phyloP scores from a whole-genome alignment of 1,140 invertebrate genomes.

The Zaprionus gabonicus region DNA sequence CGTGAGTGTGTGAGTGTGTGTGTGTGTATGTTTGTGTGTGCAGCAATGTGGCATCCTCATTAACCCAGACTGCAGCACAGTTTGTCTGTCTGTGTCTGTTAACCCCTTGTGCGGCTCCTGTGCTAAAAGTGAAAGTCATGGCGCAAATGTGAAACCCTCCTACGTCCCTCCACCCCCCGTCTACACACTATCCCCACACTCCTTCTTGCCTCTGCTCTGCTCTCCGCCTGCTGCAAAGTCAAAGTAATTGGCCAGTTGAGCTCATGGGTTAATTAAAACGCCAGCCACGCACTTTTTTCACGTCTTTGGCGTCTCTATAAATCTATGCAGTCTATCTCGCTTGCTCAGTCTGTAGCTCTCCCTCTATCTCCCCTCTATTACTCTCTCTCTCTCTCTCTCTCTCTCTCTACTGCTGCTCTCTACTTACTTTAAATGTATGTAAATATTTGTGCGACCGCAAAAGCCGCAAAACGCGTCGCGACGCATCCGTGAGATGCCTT shows the following conservation, averaged over 20 bases:
- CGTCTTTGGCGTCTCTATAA: constrained; percentile 41
- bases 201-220: neutral
- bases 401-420: neutral
- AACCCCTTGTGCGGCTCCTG: constrained; percentile 13
- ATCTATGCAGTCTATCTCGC: constrained; percentile 29
- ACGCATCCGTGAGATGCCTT: constrained; percentile 79
- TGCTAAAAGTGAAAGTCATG: constrained; percentile 76
- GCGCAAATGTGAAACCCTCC: constrained; percentile 65
- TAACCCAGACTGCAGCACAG: constrained; percentile 58
- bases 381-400: neutral
- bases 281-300: constrained; percentile 43
- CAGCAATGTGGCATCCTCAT: constrained; percentile 82
- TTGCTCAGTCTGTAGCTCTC: neutral
- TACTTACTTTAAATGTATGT: constrained; percentile 33
- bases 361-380: too few relatives aligned
- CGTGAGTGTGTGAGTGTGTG: neutral
- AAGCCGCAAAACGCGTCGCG: constrained; percentile 56
- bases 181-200: neutral
- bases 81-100: neutral
- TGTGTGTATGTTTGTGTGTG: constrained; percentile 36
- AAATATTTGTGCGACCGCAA: constrained; percentile 75
- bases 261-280: constrained; percentile 59
- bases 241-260: constrained; percentile 58
- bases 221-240: constrained; percentile 32
- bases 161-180: neutral